Evolutionary conservation across 2,888 invertebrate species (phyloP), one percentile per base, ranked within the genome.

Genomic region (Crocallis elinguaria): DNA sequence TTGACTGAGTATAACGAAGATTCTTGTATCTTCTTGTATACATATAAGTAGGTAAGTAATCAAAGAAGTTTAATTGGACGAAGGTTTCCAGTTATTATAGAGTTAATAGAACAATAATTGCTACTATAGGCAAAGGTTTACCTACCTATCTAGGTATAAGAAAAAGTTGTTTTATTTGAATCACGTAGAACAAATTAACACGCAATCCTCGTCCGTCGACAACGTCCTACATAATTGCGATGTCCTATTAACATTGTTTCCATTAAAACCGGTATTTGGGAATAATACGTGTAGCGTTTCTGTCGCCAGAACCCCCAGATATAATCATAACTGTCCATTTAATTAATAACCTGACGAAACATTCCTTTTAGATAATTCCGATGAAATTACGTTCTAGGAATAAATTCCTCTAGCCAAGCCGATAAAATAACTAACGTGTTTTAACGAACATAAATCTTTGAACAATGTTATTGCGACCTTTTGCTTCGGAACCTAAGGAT

Each of bases 191-290:
- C 45, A 57, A 63, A 72, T 73, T 71, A 64, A 58, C 69, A 75
- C 66, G 66, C 72, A 62, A 49, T 66, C 57, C 73, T 69, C 71
- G 76, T 75, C 60, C 69, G 59, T 60, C 66, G 73, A 73, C 72
- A 69, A 70, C 62, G 53, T 62, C 74, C 73, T 70, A 80, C 68
- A 75, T 80, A 56, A 73, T 75, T 75, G 72, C 66, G 68, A 52
- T 62, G 67, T 57, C 65, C 71, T 68, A 77, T 79, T 77, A 75
- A 73, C 73, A 79, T 78, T 80, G 59, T 78, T 79, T 74, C 49
- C 57, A 66, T 67, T 51, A 67, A 70, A 77, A 75, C 73, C 67
- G 62, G 75, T 75, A 66, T 64, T 61, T 59, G 52, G 57, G 53
- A 60, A 64, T 60, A 64, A 42, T 59, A 55, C 32, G n/a, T 1